phyloP scores from a whole-genome alignment of 2,113 vertebrate species.

The Pipra filicauda region DNA sequence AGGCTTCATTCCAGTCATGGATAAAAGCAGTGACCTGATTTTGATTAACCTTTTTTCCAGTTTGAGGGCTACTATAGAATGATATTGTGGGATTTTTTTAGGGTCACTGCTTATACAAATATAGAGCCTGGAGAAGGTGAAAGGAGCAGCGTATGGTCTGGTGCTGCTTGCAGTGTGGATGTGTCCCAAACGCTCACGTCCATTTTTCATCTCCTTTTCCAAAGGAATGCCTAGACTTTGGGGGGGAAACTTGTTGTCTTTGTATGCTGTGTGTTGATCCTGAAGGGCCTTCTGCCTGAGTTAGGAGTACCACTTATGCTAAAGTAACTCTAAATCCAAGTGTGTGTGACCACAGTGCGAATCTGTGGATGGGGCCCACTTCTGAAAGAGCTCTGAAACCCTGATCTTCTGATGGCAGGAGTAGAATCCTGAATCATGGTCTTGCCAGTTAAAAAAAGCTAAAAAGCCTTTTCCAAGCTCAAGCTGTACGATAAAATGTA shows the following conservation, averaged over 20 bases:
- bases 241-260: background rate
- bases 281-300: background rate
- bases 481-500: background rate
- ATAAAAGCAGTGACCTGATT: background rate
- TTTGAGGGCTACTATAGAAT: background rate
- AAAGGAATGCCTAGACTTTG: background rate
- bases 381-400: background rate
- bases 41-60: background rate
- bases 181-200: background rate
- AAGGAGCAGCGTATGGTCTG: background rate
- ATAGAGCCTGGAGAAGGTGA: background rate
- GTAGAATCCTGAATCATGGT: background rate
- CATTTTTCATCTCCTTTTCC: background rate
- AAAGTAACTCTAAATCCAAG: background rate
- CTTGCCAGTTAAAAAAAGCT: background rate
- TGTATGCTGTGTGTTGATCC: background rate
- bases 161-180: background rate
- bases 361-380: fast-evolving
- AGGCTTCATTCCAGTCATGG: background rate
- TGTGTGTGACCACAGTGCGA: background rate
- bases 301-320: background rate
- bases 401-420: background rate
- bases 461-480: background rate
- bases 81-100: background rate
- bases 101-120: background rate